A percentile compares a stretch with the other conserved stretches of the same genome.
phyloP scores from a whole-genome alignment of 2,797 vertebrate genomes.

The Microcaecilia unicolor region DNA sequence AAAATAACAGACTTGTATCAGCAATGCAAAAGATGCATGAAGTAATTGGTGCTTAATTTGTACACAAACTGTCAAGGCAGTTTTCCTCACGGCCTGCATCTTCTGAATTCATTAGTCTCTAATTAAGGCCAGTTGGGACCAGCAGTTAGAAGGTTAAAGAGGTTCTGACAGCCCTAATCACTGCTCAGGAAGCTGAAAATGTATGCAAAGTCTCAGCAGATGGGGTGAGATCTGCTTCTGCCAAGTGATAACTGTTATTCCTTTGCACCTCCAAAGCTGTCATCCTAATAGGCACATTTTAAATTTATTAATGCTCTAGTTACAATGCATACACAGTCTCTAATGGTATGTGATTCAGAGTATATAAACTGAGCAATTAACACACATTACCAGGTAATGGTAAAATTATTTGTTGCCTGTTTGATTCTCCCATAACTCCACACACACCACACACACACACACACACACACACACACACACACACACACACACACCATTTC shows the following conservation, averaged over 20 bases:
- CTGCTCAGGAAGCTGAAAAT: conserved; percentile 97
- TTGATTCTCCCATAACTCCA: conserved; percentile 45
- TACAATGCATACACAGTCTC: conserved; percentile 75
- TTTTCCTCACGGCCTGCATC: conserved; percentile 86
- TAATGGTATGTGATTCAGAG: conserved; percentile 78
- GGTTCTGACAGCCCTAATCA: conserved; percentile 99
- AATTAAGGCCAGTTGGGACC: conserved; percentile 99
- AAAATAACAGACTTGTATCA: conserved; percentile 76
- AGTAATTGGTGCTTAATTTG: conserved; percentile 89
- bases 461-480: too few relatives aligned
- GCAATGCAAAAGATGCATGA: conserved; percentile 74
- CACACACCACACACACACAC: too few relatives aligned
- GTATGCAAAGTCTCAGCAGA: conserved; percentile 89
- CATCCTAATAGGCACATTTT: conserved; percentile 83
- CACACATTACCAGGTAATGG: conserved; percentile 85
- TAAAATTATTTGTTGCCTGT: conserved; percentile 75
- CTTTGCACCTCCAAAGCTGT: conserved; percentile 91
- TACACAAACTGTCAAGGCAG: conserved; percentile 89
- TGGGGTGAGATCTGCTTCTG: conserved; percentile 83
- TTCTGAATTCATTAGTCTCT: conserved; percentile 99
- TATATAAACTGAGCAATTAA: conserved; percentile 91
- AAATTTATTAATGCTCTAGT: conserved; percentile 82
- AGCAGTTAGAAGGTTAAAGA: conserved; percentile 99
- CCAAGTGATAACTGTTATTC: conserved; percentile 97
- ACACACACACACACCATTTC: too few relatives aligned